phyloP scores from a whole-genome alignment of 2,113 vertebrate genomes.

The Pipra filicauda region DNA sequence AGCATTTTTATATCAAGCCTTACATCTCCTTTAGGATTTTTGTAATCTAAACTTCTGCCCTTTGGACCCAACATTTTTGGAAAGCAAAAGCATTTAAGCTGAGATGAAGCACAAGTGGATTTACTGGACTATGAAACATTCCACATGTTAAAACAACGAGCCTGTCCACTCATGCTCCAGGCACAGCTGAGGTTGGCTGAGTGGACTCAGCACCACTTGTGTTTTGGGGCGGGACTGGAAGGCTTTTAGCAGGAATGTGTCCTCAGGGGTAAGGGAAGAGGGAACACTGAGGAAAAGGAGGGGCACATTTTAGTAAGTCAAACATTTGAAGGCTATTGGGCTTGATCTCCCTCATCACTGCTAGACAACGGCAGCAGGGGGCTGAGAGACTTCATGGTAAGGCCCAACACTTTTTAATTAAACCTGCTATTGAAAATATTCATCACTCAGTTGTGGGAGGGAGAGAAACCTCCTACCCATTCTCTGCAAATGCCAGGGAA shows the following conservation, averaged over 20 bases:
- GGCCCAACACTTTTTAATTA: background rate
- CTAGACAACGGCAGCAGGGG: background rate
- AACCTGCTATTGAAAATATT: background rate
- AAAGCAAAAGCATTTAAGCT: background rate
- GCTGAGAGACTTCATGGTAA: background rate
- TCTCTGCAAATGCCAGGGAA: background rate
- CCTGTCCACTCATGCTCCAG: background rate
- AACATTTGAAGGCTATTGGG: background rate
- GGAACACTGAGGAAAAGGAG: background rate
- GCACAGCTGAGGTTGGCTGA: background rate
- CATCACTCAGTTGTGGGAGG: background rate
- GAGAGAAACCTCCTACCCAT: background rate
- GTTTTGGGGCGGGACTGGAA: background rate
- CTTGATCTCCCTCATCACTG: background rate
- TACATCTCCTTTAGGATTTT: background rate
- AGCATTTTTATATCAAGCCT: background rate
- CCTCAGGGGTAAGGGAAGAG: background rate
- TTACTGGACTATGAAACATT: background rate
- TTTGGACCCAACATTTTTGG: background rate
- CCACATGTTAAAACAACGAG: background rate
- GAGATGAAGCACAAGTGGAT: background rate
- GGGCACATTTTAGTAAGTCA: background rate
- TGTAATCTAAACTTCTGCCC: background rate
- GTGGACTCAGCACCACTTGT: rapidly evolving
- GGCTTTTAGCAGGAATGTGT: background rate